These are phyloP conservation scores for Caenorhabditis sp. DNA, from an alignment of 2,888 invertebrate genomes.

Conservation along the genomic window DNA sequence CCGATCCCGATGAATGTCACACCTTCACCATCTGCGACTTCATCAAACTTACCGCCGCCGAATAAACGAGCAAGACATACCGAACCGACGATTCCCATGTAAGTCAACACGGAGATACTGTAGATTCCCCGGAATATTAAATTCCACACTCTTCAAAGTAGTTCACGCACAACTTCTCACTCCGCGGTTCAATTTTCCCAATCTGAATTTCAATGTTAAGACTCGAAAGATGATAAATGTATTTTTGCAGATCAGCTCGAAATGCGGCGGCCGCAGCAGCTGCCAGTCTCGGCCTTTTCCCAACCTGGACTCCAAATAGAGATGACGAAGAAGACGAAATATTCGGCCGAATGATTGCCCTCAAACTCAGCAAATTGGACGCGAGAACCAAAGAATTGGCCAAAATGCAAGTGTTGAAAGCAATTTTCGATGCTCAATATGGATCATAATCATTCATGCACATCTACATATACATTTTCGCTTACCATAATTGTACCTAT, in stretches of 20 bases:
- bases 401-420: conserved; percentile 35
- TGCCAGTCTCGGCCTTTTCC: conserved; percentile 21
- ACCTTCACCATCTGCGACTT: conserved; percentile 36
- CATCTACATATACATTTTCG: too few relatives aligned
- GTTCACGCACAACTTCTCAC: too few relatives aligned
- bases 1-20: conserved; percentile 32
- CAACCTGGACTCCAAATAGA: conserved; percentile 25
- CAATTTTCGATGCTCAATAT: conserved; percentile 39
- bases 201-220: neutral
- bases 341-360: conserved; percentile 41
- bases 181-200: conserved; percentile 1
- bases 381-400: conserved; percentile 38
- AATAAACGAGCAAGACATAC: conserved; percentile 12
- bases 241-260: conserved; percentile 1
- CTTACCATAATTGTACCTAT: too few relatives aligned
- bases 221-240: neutral
- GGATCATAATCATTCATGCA: conserved; percentile 2
- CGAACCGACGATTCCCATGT: conserved; percentile 23
- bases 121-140: too few relatives aligned
- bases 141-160: too few relatives aligned
- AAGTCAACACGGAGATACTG: too few relatives aligned
- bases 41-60: conserved; percentile 5
- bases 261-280: conserved; percentile 24
- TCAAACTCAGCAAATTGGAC: conserved; percentile 37
- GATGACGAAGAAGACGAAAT: conserved; percentile 53